phyloP scores from a whole-genome alignment of 2,888 invertebrate species.

The Chorisops tibialis region DNA sequence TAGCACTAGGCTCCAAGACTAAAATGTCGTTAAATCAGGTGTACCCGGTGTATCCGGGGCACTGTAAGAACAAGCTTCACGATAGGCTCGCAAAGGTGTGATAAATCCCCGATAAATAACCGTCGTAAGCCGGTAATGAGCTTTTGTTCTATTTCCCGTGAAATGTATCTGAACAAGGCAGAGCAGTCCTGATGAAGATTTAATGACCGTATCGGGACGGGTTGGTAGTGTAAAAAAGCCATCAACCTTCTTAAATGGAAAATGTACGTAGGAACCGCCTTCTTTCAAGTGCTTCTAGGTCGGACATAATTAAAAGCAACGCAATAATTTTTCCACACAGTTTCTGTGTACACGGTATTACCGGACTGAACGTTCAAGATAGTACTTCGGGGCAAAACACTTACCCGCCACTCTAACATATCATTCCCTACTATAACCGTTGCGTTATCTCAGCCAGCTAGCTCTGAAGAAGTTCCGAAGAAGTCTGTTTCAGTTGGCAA shows the following conservation, averaged over 20 bases:
- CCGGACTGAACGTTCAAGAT: background rate
- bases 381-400: conserved; percentile 14
- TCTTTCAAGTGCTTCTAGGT: background rate
- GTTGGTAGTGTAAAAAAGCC: background rate
- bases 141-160: conserved; percentile 26
- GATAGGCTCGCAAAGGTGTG: conserved; percentile 12
- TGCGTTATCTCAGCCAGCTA: background rate
- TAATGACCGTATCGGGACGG: conserved; percentile 9
- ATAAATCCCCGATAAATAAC: conserved; percentile 33
- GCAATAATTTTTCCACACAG: conserved; percentile 22
- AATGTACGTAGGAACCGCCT: background rate
- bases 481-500: background rate
- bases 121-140: conserved; percentile 28
- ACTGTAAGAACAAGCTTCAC: background rate
- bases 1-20: conserved; percentile 9
- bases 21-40: conserved; percentile 23
- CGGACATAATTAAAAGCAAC: conserved; percentile 21
- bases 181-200: conserved; percentile 23
- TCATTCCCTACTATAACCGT: background rate
- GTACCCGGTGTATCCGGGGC: background rate
- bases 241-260: background rate
- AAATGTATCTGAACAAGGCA: background rate
- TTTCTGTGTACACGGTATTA: background rate
- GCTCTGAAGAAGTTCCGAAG: background rate
- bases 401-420: conserved; percentile 22